Conservation (phyloP, 1,140 invertebrate species). For the Drosophila setifemur region DNA sequence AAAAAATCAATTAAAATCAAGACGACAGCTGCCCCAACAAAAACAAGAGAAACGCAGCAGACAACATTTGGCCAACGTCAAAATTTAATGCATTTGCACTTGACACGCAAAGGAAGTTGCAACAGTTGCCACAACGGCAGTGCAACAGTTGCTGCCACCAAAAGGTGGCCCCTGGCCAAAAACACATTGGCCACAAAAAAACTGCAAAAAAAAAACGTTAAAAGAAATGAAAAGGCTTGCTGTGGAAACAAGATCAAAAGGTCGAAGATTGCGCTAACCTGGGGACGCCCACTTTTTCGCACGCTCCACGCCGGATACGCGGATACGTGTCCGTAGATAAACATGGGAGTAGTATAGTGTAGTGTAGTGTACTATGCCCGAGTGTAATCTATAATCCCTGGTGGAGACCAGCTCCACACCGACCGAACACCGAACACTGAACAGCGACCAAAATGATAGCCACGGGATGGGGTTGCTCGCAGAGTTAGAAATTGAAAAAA, state of each 20-base stretch:
- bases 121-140: conserved; percentile 34
- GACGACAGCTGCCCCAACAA: conserved; percentile 58
- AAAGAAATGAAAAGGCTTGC: conserved; percentile 4
- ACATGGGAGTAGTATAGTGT: conserved; percentile 26
- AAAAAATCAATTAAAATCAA: conserved; percentile 79
- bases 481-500: conserved; percentile 70
- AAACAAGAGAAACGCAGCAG: background rate
- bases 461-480: conserved; percentile 16
- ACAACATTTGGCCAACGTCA: conserved; percentile 68
- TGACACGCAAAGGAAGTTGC: conserved; percentile 79
- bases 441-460: conserved; percentile 1
- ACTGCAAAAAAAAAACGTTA: background rate
- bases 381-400: conserved; percentile 57
- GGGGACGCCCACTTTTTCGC: conserved; percentile 76
- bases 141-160: conserved; percentile 38
- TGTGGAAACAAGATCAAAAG: conserved; percentile 76
- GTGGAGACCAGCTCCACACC: background rate
- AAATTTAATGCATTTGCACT: conserved; percentile 78
- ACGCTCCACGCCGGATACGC: conserved; percentile 66
- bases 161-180: conserved; percentile 41
- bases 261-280: conserved; percentile 76
- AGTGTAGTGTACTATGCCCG: no score
- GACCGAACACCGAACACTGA: no score
- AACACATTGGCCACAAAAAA: conserved; percentile 6
- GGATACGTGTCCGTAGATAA: conserved; percentile 58